Base-by-base conservation (phyloP, 2,888 invertebrate genomes). In the Sphinx pinastri region DNA sequence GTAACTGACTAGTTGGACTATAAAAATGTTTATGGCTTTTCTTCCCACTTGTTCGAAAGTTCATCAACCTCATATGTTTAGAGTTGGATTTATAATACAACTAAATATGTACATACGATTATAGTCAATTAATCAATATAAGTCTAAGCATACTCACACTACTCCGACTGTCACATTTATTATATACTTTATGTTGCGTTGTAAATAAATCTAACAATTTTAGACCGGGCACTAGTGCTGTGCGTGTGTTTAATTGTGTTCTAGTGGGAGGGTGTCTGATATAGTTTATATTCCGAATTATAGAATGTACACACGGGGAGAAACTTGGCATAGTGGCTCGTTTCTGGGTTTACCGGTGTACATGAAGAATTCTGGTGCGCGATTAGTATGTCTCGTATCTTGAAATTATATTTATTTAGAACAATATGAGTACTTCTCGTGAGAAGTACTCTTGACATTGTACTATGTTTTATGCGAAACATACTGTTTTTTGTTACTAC, bases 1-100 rank as follows among this genome's bases (percentile, higher is more conserved):
- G 19, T 49, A 85, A 85, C 81, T 85, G 79, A 82, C 83, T 82
- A 82, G 84, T 85, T 79, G 81, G 81, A 81, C 87, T 83, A 90
- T 91, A 91, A 92, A 89, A 89, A 85, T 79, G 77, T 90, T 91
- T 91, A 92, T 91, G 81, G 83, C 90, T 87, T 89, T 88, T 89
- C 90, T 90, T 91, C 89, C 89, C 88, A 90, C 88, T 90, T 88
- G 82, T 81, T 80, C 81, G 75, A 73, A 79, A 84, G 90, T 87
- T 90, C 88, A 79, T 77, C 78, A 84, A 87, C 85, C 88, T 84
- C 86, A 86, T 90, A 87, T 88, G 88, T 89, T 88, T 84, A 83
- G 81, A 79, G 84, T 84, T 81, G 79, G 86, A 88, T 90, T 87
- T 88, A 89, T 87, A 91, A 90, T 91, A 86, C 86, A 84, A 81